phyloP scores from a whole-genome alignment of 1,140 invertebrate genomes.

The Cydia splendana region DNA sequence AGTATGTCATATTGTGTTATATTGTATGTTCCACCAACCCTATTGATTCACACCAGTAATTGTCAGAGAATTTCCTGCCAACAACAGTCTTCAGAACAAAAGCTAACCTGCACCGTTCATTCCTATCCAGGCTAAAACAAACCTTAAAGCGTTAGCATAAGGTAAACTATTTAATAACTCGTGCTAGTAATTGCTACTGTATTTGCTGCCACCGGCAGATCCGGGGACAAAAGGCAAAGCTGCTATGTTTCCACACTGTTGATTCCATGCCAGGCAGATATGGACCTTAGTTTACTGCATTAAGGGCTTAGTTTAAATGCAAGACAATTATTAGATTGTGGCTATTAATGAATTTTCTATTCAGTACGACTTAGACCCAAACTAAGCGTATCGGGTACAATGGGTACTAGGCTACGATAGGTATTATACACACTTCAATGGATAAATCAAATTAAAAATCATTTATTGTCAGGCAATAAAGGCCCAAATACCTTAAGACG shows the following conservation, averaged over 20 bases:
- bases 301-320: not conserved
- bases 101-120: not conserved
- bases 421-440: too few relatives aligned
- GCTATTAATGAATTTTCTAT: not conserved
- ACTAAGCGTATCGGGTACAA: too few relatives aligned
- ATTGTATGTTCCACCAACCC: not conserved
- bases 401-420: too few relatives aligned
- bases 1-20: not conserved
- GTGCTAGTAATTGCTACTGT: not conserved
- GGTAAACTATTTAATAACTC: not conserved
- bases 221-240: not conserved
- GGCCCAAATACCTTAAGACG: too few relatives aligned
- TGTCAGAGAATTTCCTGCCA: not conserved
- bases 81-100: constrained; percentile 7
- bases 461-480: too few relatives aligned
- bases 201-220: constrained; percentile 1
- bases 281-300: not conserved
- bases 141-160: not conserved
- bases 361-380: not conserved
- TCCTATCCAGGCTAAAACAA: not conserved
- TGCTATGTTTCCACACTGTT: not conserved
- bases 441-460: too few relatives aligned
- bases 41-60: not conserved
- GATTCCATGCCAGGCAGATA: not conserved
- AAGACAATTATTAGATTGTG: not conserved